Percentiles rank a stretch among this genome's conserved stretches.
phyloP scores from a whole-genome alignment of 2,888 invertebrate genomes.

The Torymus auratus region DNA sequence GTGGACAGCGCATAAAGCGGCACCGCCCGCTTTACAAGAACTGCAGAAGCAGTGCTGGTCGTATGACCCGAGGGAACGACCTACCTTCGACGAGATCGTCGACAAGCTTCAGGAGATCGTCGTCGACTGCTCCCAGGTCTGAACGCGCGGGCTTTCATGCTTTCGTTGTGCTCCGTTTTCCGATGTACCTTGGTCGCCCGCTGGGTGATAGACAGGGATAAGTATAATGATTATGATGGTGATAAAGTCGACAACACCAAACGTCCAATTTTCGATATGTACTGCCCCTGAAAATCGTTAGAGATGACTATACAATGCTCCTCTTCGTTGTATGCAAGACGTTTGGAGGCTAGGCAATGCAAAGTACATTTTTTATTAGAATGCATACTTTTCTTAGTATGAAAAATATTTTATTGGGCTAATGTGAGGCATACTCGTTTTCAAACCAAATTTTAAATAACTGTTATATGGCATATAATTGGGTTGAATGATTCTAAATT shows the following conservation, averaged over 20 bases:
- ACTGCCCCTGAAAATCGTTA: not conserved
- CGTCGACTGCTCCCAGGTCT: constrained; percentile 50
- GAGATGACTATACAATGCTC: not conserved
- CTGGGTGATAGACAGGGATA: not conserved
- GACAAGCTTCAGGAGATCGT: constrained; percentile 78
- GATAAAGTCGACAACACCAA: not conserved
- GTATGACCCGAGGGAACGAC: constrained; percentile 83
- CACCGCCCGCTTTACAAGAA: constrained; percentile 81
- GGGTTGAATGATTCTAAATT: too few species aligned
- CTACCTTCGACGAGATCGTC: constrained; percentile 82
- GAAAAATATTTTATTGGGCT: too few species aligned
- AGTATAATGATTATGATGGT: too few species aligned
- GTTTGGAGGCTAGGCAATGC: too few species aligned
- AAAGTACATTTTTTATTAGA: too few species aligned
- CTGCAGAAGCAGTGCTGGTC: constrained; percentile 83
- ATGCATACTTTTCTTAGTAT: too few species aligned
- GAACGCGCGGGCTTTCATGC: not conserved
- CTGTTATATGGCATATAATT: too few species aligned
- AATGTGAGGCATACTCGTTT: too few species aligned
- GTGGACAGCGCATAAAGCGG: constrained; percentile 83
- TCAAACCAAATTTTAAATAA: too few species aligned
- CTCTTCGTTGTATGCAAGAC: constrained; percentile 8
- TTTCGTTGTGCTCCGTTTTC: constrained; percentile 3
- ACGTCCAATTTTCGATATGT: constrained; percentile 21
- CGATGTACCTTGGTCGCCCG: not conserved